These are phyloP conservation scores for Gallinago nigripennis DNA, from an alignment of 2,797 vertebrate species.

Conservation along the genomic window DNA sequence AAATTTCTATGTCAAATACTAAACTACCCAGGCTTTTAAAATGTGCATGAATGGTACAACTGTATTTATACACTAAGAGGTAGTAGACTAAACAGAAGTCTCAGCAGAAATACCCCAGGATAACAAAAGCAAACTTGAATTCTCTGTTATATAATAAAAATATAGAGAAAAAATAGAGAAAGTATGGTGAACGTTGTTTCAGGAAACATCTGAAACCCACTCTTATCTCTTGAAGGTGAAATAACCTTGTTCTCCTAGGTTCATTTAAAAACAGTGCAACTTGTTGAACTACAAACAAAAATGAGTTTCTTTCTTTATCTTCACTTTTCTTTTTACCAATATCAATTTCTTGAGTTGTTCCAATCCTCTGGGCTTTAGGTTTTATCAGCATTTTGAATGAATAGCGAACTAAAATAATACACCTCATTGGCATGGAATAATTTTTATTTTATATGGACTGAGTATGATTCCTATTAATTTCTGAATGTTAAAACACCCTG, in stretches of 20 bases:
- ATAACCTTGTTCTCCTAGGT: not conserved
- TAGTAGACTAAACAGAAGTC: not conserved
- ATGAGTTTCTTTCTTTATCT: not conserved
- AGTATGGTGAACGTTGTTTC: not conserved
- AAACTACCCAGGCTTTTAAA: not conserved
- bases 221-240: not conserved
- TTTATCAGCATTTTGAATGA: conserved; percentile 18
- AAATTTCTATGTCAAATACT: not conserved
- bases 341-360: not conserved
- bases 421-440: not conserved
- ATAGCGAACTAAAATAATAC: not conserved
- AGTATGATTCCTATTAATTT: not conserved
- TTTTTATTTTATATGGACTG: not conserved
- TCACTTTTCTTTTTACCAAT: conserved; percentile 18
- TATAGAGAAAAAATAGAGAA: not conserved
- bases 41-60: not conserved
- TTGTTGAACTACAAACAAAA: conserved; percentile 2
- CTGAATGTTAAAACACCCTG: not conserved
- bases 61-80: not conserved
- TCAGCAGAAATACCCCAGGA: not conserved
- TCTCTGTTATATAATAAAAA: not conserved
- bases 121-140: not conserved
- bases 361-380: not conserved
- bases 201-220: not conserved
- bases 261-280: conserved; percentile 12